Evolutionary conservation across 2,888 invertebrate genomes (phyloP), one percentile per base, ranked within the genome.

Genomic region (Drosophila aldrichi): DNA sequence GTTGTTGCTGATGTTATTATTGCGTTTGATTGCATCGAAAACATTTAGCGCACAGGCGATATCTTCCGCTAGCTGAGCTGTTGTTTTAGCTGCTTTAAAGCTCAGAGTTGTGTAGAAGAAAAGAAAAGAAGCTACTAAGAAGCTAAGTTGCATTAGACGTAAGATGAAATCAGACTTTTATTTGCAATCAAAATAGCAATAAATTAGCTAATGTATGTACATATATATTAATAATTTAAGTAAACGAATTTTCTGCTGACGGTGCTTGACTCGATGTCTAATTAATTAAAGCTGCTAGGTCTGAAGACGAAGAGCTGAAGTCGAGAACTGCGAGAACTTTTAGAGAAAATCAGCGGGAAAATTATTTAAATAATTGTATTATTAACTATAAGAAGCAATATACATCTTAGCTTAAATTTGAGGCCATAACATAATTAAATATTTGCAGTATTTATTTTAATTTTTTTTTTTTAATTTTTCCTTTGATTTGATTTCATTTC

Each of bases 1-100:
- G 65, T 43, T 29, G 51, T 25, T 48, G 40, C 38, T 49, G 49
- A 43, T 73, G 61, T 44, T 51, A 59, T 44, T 29, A 48, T 43
- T 52, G 16, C 41, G 56, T 59, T 64, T 48, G 65, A 49, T 64
- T 63, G 55, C 49, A 58, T 58, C 58, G 38, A 75, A 75, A 69
- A 75, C 75, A 77, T 72, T 78, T 78, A 75, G 78, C 78, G 38
- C 51, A 8, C 34, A 8, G 29, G 38, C 18, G 60, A 59, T 58
- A 70, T 61, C 70, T 78, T 77, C 78, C 72, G 78, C 69, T 59
- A 34, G 57, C 65, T 16, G 32, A 32, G 20, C 20, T 56, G 43
- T 29, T 16, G 20, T 20, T 58, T 18, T 29, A 40, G 38, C 38
- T 40, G 16, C 2, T 18, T 56, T 56, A 34, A 16, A 6, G 56